These are phyloP conservation scores for Boleophthalmus pectinirostris DNA, from an alignment of 2,113 vertebrate genomes.

Conservation along the genomic window DNA sequence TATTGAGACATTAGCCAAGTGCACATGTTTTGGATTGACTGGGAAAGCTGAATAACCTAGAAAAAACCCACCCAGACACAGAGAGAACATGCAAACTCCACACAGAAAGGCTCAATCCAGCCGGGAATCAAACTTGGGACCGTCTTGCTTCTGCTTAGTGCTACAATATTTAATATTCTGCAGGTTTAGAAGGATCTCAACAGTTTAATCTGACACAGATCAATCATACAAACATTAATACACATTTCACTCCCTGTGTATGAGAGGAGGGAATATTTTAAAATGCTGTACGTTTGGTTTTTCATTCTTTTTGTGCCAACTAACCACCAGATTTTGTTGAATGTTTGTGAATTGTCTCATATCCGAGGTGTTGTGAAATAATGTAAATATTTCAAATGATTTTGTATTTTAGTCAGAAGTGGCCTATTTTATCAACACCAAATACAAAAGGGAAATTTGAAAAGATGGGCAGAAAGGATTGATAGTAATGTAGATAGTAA, in stretches of 20 bases:
- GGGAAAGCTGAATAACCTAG: no score
- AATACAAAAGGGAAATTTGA: neutral
- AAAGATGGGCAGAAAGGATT: neutral
- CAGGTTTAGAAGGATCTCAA: no score
- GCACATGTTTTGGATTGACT: no score
- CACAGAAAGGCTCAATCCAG: no score
- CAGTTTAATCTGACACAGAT: no score
- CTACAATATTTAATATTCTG: no score
- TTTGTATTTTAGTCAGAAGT: conserved; percentile 1
- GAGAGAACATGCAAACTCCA: no score
- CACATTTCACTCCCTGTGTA: neutral
- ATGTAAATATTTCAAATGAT: neutral
- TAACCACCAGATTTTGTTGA: neutral
- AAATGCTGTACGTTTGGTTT: neutral
- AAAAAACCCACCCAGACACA: no score
- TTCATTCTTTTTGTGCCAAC: neutral
- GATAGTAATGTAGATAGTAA: neutral
- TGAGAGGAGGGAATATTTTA: neutral
- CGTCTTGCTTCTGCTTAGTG: no score
- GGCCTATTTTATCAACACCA: conserved; percentile 13
- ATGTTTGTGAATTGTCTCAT: neutral
- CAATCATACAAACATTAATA: neutral
- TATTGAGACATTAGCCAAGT: no score
- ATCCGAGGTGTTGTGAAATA: neutral
- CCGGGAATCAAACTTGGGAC: no score